These are phyloP conservation scores for Physocephala rufipes DNA, from an alignment of 2,888 invertebrate genomes.

Conservation along the genomic window DNA sequence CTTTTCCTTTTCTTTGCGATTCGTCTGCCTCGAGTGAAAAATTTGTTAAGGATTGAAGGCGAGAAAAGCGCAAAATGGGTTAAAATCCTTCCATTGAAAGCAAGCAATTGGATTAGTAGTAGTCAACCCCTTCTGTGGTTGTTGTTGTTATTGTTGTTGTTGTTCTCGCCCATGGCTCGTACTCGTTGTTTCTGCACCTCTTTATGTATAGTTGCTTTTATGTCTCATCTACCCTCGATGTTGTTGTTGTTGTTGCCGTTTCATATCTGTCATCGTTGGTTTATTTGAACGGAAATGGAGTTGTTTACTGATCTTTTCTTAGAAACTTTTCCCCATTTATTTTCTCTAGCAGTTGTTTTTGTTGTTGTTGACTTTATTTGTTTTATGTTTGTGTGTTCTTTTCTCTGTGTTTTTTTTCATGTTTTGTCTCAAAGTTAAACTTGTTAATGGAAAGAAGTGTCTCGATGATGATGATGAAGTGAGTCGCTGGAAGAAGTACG, in stretches of 20 bases:
- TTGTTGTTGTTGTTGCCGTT: too few relatives aligned
- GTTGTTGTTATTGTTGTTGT: slow-evolving; percentile 9
- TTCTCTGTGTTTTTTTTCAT: slow-evolving; percentile 3
- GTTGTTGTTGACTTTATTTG: slow-evolving; percentile 12
- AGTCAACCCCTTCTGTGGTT: too few relatives aligned
- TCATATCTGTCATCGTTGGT: too few relatives aligned
- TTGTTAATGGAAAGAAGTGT: background rate
- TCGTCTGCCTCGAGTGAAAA: background rate
- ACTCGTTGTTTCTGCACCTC: too few relatives aligned
- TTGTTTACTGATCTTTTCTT: too few relatives aligned
- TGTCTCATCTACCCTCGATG: too few relatives aligned
- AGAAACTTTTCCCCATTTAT: background rate
- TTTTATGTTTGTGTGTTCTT: background rate
- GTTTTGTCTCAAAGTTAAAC: slow-evolving; percentile 12
- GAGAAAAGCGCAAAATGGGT: slow-evolving; percentile 4
- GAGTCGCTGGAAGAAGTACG: too few relatives aligned
- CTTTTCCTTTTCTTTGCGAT: slow-evolving; percentile 6
- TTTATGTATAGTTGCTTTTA: too few relatives aligned
- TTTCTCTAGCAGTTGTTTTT: slow-evolving; percentile 7
- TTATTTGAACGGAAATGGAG: too few relatives aligned
- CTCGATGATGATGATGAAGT: too few relatives aligned
- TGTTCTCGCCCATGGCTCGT: background rate
- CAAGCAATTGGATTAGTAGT: slow-evolving; percentile 19
- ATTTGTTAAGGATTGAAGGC: background rate
- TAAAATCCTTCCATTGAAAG: background rate